Percentiles rank a stretch among this genome's conserved stretches.
Conservation (phyloP, 1,140 invertebrate genomes). For the Dreissena rostriformis region DNA sequence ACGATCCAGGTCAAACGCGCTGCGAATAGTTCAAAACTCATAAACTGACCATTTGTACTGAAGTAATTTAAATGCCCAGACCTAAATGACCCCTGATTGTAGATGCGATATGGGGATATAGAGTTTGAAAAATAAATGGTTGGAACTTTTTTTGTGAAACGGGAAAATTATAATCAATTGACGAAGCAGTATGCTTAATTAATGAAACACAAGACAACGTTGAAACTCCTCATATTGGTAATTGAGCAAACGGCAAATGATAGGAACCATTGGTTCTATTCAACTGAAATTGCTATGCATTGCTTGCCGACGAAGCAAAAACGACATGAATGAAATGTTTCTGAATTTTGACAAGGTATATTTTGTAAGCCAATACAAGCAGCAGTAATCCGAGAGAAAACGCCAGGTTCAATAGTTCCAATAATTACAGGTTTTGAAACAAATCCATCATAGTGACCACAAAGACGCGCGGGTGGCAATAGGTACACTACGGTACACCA, state of each 20-base stretch:
- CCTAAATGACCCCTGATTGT: no score
- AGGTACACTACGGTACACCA: conserved; percentile 52
- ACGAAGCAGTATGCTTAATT: conserved; percentile 47
- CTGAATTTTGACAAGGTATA: conserved; percentile 49
- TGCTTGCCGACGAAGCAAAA: conserved; percentile 30
- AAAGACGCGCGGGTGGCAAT: conserved; percentile 30
- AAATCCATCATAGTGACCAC: conserved; percentile 54
- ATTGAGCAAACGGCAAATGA: conserved; percentile 22
- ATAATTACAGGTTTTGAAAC: conserved; percentile 53
- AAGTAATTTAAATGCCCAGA: no score
- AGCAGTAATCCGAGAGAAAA: conserved; percentile 41
- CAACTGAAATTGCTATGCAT: conserved; percentile 29
- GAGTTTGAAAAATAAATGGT: conserved; percentile 3
- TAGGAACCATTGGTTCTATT: conserved; percentile 21
- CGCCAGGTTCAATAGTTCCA: conserved; percentile 45
- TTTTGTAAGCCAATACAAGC: conserved; percentile 56
- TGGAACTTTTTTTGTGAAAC: conserved; percentile 42
- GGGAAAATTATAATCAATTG: conserved; percentile 29
- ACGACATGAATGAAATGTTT: not conserved
- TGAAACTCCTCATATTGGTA: conserved; percentile 18
- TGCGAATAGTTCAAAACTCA: no score
- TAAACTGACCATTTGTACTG: no score
- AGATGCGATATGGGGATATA: no score
- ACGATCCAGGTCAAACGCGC: no score
- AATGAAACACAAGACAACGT: conserved; percentile 53